Base-by-base conservation (phyloP, 2,888 invertebrate species). In the Elgonia sp. region DNA sequence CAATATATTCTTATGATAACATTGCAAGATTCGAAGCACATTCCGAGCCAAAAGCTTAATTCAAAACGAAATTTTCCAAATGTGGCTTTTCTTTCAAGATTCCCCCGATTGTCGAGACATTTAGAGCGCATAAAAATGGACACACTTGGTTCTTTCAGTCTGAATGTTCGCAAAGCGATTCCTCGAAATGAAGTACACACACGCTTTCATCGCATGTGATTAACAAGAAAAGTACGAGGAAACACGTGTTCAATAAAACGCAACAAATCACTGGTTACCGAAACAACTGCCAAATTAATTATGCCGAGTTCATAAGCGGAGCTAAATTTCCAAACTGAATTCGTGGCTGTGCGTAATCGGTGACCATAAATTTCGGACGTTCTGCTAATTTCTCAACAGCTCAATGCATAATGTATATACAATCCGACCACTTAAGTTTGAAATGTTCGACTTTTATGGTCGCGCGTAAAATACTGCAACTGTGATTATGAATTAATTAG, bases 81-180 rank as follows among this genome's bases (percentile, higher is more conserved):
- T 14, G 50, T 10, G n/a, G n/a, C n/a, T n/a, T n/a, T n/a, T n/a
- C n/a, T n/a, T n/a, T n/a, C n/a, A n/a, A n/a, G n/a, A n/a, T n/a
- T n/a, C n/a, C n/a, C n/a, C n/a, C n/a, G n/a, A n/a, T n/a, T n/a
- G n/a, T n/a, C n/a, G n/a, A n/a, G n/a, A n/a, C 50, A 87, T 88
- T 77, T 88, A 75, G 85, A 88, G 84, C 85, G 79, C 85, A 83
- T 85, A 65, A 85, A 88, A 85, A 76, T 85, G 88, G 73, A 88
- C 75, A 88, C 88, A 86, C 88, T 77, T 55, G 79, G 84, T 79
- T 85, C 88, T 85, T 88, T 88, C 88, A 88, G 69, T 20, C 20
- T 18, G 60, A 82, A 39, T 46, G 29, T 55, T 69, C 42, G 42
- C 39, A 69, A 46, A 82, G 46, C 60, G 77, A 79, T 88, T 88